A percentile compares a stretch with the other conserved stretches of the same genome.
phyloP scores from a whole-genome alignment of 92 coral and sea anemone species.

The Actinernus sp. region DNA sequence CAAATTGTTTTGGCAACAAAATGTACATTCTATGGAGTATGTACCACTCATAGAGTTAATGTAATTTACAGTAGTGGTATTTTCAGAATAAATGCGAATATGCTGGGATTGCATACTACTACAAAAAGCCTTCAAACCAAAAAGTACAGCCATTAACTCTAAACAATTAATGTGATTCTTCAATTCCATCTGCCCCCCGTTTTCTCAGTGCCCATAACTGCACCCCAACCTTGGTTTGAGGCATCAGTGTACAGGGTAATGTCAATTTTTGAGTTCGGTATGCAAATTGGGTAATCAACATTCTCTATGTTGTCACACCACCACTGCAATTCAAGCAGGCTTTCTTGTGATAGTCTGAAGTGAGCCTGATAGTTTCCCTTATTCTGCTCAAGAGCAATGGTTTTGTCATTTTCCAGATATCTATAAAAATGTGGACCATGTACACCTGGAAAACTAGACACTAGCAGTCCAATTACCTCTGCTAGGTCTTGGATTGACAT shows the following conservation, averaged over 20 bases:
- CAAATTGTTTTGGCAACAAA: constrained; percentile 21
- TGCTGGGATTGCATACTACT: background rate
- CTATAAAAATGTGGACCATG: constrained; percentile 37
- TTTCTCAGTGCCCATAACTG: constrained; percentile 18
- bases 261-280: constrained; percentile 16
- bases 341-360: constrained; percentile 16
- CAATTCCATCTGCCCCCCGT: constrained; percentile 11
- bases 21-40: constrained; percentile 28
- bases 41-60: constrained; percentile 42
- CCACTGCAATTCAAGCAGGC: constrained; percentile 45
- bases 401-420: constrained; percentile 26
- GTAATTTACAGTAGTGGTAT: constrained; percentile 27
- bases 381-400: constrained; percentile 25
- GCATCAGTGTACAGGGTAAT: constrained; percentile 43
- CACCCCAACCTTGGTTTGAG: constrained; percentile 34
- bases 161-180: background rate
- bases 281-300: constrained; percentile 11
- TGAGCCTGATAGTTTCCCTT: constrained; percentile 26
- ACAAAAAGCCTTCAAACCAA: background rate
- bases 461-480: constrained; percentile 31
- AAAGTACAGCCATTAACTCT: constrained; percentile 6
- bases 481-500: constrained; percentile 26
- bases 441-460: constrained; percentile 44
- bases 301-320: constrained; percentile 20
- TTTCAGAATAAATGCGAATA: constrained; percentile 21